A percentile compares a stretch with the other conserved stretches of the same genome.
phyloP scores from a whole-genome alignment of 2,113 vertebrate species.

The Bufo gargarizans region DNA sequence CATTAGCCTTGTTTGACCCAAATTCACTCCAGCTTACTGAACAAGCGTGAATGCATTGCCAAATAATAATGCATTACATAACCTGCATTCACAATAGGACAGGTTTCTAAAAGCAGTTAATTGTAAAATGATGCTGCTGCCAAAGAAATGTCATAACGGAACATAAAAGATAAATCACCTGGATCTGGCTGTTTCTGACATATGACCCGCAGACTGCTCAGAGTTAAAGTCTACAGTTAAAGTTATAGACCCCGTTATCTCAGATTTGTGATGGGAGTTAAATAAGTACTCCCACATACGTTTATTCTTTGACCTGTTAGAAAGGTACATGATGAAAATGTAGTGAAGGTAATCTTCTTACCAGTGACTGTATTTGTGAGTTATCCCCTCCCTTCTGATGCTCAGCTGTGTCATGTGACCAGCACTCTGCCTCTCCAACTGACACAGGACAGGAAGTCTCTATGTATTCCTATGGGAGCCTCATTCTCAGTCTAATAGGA shows the following conservation, averaged over 20 bases:
- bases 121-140: background rate
- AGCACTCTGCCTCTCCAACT: too few species aligned
- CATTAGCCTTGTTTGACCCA: conserved; percentile 15
- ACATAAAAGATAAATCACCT: background rate
- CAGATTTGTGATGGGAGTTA: background rate
- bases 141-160: background rate
- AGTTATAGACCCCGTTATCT: background rate
- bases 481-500: too few species aligned
- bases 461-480: too few species aligned
- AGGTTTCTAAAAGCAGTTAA: background rate
- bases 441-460: too few species aligned
- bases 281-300: too few species aligned
- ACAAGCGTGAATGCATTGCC: conserved; percentile 3
- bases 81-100: background rate
- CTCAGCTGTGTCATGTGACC: too few species aligned
- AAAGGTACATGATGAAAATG: too few species aligned
- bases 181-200: background rate
- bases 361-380: too few species aligned
- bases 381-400: too few species aligned
- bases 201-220: background rate
- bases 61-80: conserved; percentile 2
- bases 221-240: background rate
- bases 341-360: too few species aligned
- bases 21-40: background rate
- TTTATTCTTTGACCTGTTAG: too few species aligned